phyloP scores from a whole-genome alignment of 1,140 invertebrate species.

The Hermetia illucens region DNA sequence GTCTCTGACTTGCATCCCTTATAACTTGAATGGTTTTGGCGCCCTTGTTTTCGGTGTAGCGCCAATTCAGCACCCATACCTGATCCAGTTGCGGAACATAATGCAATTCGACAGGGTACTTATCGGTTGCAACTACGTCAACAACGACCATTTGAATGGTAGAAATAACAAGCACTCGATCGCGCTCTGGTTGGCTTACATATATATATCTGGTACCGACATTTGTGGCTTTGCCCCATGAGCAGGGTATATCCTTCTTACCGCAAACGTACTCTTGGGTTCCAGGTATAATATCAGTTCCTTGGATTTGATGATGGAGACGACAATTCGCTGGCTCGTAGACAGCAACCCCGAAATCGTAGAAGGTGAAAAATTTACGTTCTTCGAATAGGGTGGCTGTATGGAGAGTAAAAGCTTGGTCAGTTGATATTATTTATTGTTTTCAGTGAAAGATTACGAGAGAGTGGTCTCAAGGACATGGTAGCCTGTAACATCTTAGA shows the following conservation, averaged over 20 bases:
- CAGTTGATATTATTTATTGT: too few species aligned
- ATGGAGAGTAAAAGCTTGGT: too few species aligned
- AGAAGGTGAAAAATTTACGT: slow-evolving; percentile 58
- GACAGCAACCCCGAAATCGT: slow-evolving; percentile 60
- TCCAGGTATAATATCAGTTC: slow-evolving; percentile 59
- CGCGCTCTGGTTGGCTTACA: slow-evolving; percentile 55
- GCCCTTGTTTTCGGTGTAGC: slow-evolving; percentile 34
- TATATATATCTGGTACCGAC: slow-evolving; percentile 57
- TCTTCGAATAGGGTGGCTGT: too few species aligned
- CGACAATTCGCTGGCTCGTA: slow-evolving; percentile 62
- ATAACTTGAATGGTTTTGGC: slow-evolving; percentile 62
- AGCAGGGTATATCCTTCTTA: slow-evolving; percentile 45
- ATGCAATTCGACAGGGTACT: slow-evolving; percentile 55
- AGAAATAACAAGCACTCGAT: slow-evolving; percentile 57
- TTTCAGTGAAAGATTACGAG: too few species aligned
- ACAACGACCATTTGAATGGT: slow-evolving; percentile 59
- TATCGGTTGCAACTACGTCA: slow-evolving; percentile 58
- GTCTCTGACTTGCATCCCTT: slow-evolving; percentile 56
- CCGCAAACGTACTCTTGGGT: slow-evolving; percentile 63
- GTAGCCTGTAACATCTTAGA: too few species aligned
- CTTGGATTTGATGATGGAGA: slow-evolving; percentile 55
- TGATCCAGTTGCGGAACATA: slow-evolving; percentile 64
- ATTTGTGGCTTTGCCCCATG: slow-evolving; percentile 61
- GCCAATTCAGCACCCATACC: slow-evolving; percentile 66
- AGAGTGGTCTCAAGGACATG: too few species aligned